These are phyloP conservation scores for Brenthis hecate DNA, from an alignment of 2,888 invertebrate genomes.

Conservation along the genomic window DNA sequence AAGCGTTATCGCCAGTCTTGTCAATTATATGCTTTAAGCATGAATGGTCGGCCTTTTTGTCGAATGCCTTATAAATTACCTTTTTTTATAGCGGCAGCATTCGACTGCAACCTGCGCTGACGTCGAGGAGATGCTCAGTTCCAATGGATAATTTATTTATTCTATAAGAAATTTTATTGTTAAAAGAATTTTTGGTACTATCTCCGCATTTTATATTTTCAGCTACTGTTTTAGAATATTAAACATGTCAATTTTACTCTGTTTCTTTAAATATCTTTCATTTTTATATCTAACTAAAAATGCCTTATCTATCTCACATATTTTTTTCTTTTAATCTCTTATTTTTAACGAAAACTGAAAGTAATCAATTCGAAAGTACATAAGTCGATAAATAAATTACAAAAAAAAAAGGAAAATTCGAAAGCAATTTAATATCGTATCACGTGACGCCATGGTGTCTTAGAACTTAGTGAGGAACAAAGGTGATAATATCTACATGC, in stretches of 20 bases:
- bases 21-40: slow-evolving; percentile 61
- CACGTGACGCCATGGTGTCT: slow-evolving; percentile 4
- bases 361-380: too few species aligned
- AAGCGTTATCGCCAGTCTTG: slow-evolving; percentile 67
- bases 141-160: neutral
- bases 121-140: neutral
- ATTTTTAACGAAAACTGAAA: too few species aligned
- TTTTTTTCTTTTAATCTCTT: too few species aligned
- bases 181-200: neutral
- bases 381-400: too few species aligned
- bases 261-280: too few species aligned
- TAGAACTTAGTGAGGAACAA: slow-evolving; percentile 6
- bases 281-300: too few species aligned
- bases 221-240: too few species aligned
- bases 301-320: too few species aligned
- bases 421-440: slow-evolving; percentile 7
- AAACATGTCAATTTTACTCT: too few species aligned
- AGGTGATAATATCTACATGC: slow-evolving; percentile 11
- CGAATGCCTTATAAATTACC: slow-evolving; percentile 29
- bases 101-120: slow-evolving; percentile 19
- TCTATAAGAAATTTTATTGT: neutral
- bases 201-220: too few species aligned
- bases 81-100: slow-evolving; percentile 22
- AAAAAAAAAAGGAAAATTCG: slow-evolving; percentile 3
- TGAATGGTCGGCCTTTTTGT: slow-evolving; percentile 37